Evolutionary conservation across 2,888 invertebrate species (phyloP).

Genomic region (Drosophila subsilvestris): DNA sequence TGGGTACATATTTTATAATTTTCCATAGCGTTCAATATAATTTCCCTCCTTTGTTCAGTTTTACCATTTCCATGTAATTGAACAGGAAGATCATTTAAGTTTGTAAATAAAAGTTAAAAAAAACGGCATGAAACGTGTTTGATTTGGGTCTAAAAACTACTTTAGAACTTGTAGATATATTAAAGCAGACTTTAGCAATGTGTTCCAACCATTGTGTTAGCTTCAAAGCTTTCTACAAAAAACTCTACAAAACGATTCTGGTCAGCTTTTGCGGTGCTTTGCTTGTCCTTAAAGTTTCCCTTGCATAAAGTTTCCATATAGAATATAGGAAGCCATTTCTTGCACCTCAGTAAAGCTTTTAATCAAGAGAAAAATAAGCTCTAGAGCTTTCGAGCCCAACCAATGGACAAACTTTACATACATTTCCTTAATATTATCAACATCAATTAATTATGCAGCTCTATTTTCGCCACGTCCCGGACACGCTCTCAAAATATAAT

Average conservation of each 20-base stretch:
- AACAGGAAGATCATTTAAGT: constrained; percentile 62
- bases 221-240: neutral
- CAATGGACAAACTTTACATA: constrained; percentile 20
- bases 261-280: neutral
- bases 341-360: neutral
- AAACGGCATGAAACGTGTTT: constrained; percentile 25
- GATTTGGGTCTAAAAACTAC: neutral
- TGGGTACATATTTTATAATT: constrained; percentile 58
- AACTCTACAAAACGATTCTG: constrained; percentile 11
- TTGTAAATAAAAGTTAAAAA: constrained; percentile 75
- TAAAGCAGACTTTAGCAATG: neutral
- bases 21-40: constrained; percentile 38
- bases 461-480: constrained; percentile 37
- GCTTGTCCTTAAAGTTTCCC: no score
- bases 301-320: no score
- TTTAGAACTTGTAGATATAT: neutral
- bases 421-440: constrained; percentile 34
- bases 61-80: constrained; percentile 47
- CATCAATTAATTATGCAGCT: constrained; percentile 57
- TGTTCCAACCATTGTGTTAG: neutral
- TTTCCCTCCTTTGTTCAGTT: constrained; percentile 46
- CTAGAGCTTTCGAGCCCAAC: constrained; percentile 4
- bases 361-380: neutral
- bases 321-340: no score
- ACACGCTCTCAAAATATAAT: constrained; percentile 48